phyloP scores from a whole-genome alignment of 2,113 vertebrate genomes.

The Corynorhinus townsendii region DNA sequence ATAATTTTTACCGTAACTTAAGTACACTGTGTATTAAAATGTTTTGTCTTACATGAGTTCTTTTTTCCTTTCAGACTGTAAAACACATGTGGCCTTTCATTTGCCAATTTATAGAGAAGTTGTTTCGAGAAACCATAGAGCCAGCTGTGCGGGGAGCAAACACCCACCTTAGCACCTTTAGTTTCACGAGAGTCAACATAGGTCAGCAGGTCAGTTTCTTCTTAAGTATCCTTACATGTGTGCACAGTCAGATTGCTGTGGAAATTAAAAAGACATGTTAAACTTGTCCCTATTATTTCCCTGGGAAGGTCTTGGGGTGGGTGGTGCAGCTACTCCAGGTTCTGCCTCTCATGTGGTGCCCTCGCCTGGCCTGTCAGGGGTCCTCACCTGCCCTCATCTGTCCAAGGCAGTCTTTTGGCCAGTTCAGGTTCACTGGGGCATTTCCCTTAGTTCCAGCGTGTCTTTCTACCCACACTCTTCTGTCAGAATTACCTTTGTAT shows the following conservation, averaged over 20 bases:
- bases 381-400: background rate
- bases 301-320: too few relatives aligned
- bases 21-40: background rate
- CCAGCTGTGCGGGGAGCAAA: conserved; percentile 93
- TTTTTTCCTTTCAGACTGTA: conserved; percentile 85
- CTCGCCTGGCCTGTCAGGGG: background rate
- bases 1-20: background rate
- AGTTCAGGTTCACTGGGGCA: background rate
- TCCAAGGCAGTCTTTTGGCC: background rate
- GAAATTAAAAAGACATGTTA: fast-evolving
- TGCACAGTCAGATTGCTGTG: background rate
- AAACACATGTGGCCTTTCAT: conserved; percentile 99
- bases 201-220: conserved; percentile 90
- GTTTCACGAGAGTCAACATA: conserved; percentile 94
- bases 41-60: background rate
- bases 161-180: conserved; percentile 92
- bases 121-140: conserved; percentile 96
- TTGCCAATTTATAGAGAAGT: conserved; percentile 96
- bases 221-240: background rate
- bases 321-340: too few relatives aligned
- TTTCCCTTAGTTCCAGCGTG: background rate
- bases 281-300: background rate
- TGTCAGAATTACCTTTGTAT: background rate
- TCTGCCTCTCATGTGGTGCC: fast-evolving
- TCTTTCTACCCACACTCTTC: background rate